Evolutionary conservation across 2,113 vertebrate species (phyloP), one percentile per base, ranked within the genome.

Genomic region (Hemiscyllium ocellatum): DNA sequence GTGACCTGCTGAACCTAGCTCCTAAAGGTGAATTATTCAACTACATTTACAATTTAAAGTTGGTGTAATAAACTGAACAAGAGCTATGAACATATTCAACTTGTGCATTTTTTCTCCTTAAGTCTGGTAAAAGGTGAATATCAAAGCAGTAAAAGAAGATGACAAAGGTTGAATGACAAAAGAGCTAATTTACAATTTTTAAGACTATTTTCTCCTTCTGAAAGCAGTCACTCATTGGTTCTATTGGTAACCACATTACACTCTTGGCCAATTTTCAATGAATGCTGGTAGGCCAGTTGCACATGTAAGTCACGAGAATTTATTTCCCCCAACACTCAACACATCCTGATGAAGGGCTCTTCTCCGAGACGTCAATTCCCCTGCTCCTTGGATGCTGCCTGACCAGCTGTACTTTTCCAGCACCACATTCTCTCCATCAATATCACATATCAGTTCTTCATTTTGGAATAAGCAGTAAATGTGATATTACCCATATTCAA

Each of bases 1-100:
- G 99, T 97, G 99, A 99, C 96, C 98, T 99, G 98, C 97, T 99
- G 7, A 99, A 98, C 97, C 97, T 99, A 52, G 99, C 99, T 91
- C 99, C 99, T 22, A 99, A 98, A 98, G 99, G 99, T 99, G 97
- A 97, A 20, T 26, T 94, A 95, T 0, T 2, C 50, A n/a, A 95
- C 52, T 19, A 22, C 29, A 3, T 80, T n/a, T 12, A 8, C 72
- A 56, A 61, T 76, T 33, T 85, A 85, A 47, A 47, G 19, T 29
- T 42, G 42, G 15, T 47, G 12, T 85, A 85, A 47, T 37, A 47
- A 85, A 85, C 26, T 83, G 42, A 19, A 86, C 37, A 86, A 52
- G 0, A 26, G 86, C 86, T 33, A 24, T 56, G 26, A 12, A 13
- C 1, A 26, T 24, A 24, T 87, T 52, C 50, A 87, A 56, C 33